phyloP scores from a whole-genome alignment of 2,113 vertebrate genomes.

The Heloderma charlesbogerti region DNA sequence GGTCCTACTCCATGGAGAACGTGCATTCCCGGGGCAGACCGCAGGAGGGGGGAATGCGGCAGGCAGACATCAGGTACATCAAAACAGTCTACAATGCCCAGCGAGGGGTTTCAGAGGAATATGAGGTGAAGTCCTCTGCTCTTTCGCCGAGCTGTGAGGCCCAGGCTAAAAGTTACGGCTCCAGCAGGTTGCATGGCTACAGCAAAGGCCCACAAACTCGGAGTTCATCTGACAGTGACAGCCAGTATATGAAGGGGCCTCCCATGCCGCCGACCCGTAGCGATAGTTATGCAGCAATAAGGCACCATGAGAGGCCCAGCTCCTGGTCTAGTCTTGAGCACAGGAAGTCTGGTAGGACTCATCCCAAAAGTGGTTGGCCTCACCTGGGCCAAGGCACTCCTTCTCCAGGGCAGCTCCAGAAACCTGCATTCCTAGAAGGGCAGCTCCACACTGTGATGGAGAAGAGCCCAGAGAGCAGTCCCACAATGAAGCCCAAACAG shows the following conservation, averaged over 20 bases:
- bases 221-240: slow-evolving; percentile 77
- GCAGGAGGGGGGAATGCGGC: slow-evolving; percentile 81
- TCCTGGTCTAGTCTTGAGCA: slow-evolving; percentile 88
- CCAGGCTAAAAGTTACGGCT: slow-evolving; percentile 54
- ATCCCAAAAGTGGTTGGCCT: slow-evolving; percentile 82
- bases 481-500: slow-evolving; percentile 86
- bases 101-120: slow-evolving; percentile 84
- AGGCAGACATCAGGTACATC: slow-evolving; percentile 88
- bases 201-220: slow-evolving; percentile 75
- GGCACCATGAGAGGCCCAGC: slow-evolving; percentile 88
- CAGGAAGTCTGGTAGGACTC: slow-evolving; percentile 77
- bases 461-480: slow-evolving; percentile 95
- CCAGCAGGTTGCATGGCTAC: slow-evolving; percentile 58
- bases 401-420: slow-evolving; percentile 45
- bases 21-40: slow-evolving; percentile 70
- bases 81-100: slow-evolving; percentile 84
- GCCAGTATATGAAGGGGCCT: slow-evolving; percentile 70
- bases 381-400: slow-evolving; percentile 65
- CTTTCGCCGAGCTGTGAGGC: slow-evolving; percentile 63
- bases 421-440: slow-evolving; percentile 79
- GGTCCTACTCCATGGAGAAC: slow-evolving; percentile 83
- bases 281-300: slow-evolving; percentile 89
- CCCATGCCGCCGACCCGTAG: slow-evolving; percentile 89
- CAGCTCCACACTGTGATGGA: slow-evolving; percentile 92
- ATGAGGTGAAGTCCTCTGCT: slow-evolving; percentile 82